These are phyloP conservation scores for Danio jaintianensis DNA, from an alignment of 2,797 vertebrate species.

Conservation along the genomic window DNA sequence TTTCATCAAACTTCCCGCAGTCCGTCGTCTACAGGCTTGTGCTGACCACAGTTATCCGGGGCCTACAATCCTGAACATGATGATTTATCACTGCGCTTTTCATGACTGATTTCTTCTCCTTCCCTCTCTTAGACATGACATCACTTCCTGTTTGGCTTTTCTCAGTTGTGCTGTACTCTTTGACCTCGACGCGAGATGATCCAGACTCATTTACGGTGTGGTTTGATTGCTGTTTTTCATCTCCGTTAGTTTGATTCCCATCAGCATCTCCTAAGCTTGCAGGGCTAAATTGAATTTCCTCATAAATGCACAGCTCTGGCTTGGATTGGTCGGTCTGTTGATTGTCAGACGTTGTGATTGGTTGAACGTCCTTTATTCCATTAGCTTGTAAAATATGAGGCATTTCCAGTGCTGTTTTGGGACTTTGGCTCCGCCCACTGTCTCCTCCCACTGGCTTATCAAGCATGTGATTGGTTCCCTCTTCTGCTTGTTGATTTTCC, in stretches of 20 bases:
- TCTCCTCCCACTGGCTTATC: not conserved
- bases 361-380: constrained; percentile 35
- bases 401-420: not conserved
- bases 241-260: not conserved
- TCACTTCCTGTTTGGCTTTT: constrained; percentile 38
- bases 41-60: constrained; percentile 52
- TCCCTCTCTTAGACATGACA: not conserved
- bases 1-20: not conserved
- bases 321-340: constrained; percentile 51
- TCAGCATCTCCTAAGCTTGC: constrained; percentile 17
- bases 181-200: not conserved
- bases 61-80: constrained; percentile 19
- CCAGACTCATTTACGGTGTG: not conserved
- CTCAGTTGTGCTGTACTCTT: not conserved
- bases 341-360: constrained; percentile 69
- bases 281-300: constrained; percentile 54
- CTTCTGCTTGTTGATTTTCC: constrained; percentile 41
- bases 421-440: not conserved
- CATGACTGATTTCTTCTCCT: constrained; percentile 7
- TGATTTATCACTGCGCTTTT: constrained; percentile 44
- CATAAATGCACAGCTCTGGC: constrained; percentile 58
- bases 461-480: not conserved
- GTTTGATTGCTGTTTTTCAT: not conserved
- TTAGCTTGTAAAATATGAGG: not conserved
- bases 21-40: constrained; percentile 50